Evolutionary conservation across 2,888 invertebrate species (phyloP), one percentile per base, ranked within the genome.

Genomic region (Bellardia bayeri): DNA sequence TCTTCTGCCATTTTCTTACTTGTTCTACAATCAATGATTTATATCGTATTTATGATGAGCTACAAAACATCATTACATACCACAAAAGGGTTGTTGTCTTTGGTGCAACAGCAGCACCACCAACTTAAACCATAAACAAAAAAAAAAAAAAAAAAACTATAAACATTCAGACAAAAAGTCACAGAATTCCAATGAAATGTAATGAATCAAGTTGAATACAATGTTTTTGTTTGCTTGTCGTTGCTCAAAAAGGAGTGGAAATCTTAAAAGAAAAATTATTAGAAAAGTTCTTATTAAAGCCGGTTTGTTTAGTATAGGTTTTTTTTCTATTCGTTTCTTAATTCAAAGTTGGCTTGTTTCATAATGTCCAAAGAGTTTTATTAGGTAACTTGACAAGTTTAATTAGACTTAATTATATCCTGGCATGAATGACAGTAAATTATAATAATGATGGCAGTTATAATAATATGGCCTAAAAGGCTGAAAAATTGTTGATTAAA

Each of bases 31-130:
- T 82, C 86, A 83, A 83, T 88, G 85, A 88, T 86, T 81, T 86
- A 86, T 88, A 78, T 83, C 83, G 81, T 69, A 88, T 88, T 86
- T 83, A 83, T 88, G 81, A 88, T 86, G 83, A 88, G 83, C 71
- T 69, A 64, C n/a, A 74, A 56, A 63, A 76, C 85, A 79, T 81
- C 82, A 79, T 68, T 79, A 85, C 58, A 85, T 82, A 82, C 87
- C 87, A 87, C 87, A 87, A 85, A 87, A 87, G 87, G 87, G 85
- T 80, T 87, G 79, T 78, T 87, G 87, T 79, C 71, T 82, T 87
- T 85, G 85, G 82, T 87, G 87, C 74, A 51, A 2, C 11, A 75
- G 49, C 72, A 45, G 42, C 33, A 69, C 8, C 9, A 51, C 5
- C 11, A 13, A 13, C 3, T 45, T 45, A 13, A 11, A 42, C 9